phyloP scores from a whole-genome alignment of 2,888 invertebrate genomes.

The Ophion costatus region DNA sequence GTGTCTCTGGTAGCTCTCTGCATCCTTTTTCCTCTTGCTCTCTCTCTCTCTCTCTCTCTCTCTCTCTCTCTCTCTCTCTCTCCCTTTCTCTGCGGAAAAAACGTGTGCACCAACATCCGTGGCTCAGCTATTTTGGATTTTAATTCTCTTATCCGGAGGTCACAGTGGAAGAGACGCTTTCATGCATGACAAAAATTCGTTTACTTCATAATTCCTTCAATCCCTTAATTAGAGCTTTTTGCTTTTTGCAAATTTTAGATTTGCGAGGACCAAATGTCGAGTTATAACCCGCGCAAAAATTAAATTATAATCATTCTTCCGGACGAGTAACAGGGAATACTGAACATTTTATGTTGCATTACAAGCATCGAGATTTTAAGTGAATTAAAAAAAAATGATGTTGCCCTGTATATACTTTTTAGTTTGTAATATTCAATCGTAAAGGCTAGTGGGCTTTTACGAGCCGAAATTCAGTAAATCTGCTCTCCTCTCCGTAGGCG shows the following conservation, averaged over 20 bases:
- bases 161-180: constrained; percentile 14
- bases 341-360: too few species aligned
- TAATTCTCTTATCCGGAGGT: constrained; percentile 44
- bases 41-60: not conserved
- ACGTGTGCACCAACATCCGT: constrained; percentile 37
- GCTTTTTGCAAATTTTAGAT: constrained; percentile 5
- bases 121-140: constrained; percentile 39
- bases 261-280: too few species aligned
- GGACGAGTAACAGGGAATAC: too few species aligned
- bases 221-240: not conserved
- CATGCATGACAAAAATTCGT: constrained; percentile 11
- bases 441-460: too few species aligned
- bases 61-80: not conserved
- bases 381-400: too few species aligned
- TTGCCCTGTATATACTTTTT: too few species aligned
- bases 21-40: constrained; percentile 47
- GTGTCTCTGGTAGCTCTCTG: constrained; percentile 42
- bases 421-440: too few species aligned
- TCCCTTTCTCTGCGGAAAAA: not conserved
- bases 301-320: too few species aligned
- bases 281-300: too few species aligned
- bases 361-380: too few species aligned
- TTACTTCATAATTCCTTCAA: not conserved
- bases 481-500: too few species aligned
- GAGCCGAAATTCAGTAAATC: too few species aligned